Percentiles rank a stretch among this genome's conserved stretches.
phyloP scores from a whole-genome alignment of 2,113 vertebrate species.

The Cercocebus atys region DNA sequence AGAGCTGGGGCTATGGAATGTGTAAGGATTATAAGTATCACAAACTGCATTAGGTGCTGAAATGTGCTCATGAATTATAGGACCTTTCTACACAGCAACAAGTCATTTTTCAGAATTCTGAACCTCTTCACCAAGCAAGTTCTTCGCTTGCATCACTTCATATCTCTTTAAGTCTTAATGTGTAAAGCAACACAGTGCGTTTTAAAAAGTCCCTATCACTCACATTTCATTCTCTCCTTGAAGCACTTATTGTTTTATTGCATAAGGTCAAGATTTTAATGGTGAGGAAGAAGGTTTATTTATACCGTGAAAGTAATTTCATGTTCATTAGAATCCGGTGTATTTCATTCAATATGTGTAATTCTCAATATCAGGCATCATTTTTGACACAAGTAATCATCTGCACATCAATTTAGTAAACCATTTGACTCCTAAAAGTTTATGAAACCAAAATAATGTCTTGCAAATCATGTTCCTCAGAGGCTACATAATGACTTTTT shows the following conservation, averaged over 20 bases:
- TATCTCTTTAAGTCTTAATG: constrained; percentile 48
- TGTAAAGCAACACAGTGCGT: not conserved
- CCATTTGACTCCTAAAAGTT: not conserved
- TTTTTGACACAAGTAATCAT: constrained; percentile 58
- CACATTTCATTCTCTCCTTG: not conserved
- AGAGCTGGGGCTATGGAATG: constrained; percentile 78
- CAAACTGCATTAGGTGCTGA: constrained; percentile 40
- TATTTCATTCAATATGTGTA: constrained; percentile 31
- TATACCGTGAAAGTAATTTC: not conserved
- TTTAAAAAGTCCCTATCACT: not conserved
- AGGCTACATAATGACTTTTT: not conserved
- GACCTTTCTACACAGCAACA: constrained; percentile 58
- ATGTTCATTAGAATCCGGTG: not conserved
- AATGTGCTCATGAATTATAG: constrained; percentile 72
- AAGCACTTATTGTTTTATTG: not conserved
- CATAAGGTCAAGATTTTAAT: not conserved
- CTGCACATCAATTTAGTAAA: constrained; percentile 30
- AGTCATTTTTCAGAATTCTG: constrained; percentile 75
- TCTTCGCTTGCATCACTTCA: constrained; percentile 37
- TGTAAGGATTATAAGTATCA: constrained; percentile 75
- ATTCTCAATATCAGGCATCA: constrained; percentile 3
- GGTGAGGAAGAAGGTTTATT: not conserved
- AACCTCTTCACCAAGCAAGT: not conserved
- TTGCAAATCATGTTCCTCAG: not conserved
- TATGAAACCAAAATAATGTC: not conserved